These are phyloP conservation scores for Gerris lacustris DNA, from an alignment of 2,888 invertebrate genomes.

Conservation along the genomic window DNA sequence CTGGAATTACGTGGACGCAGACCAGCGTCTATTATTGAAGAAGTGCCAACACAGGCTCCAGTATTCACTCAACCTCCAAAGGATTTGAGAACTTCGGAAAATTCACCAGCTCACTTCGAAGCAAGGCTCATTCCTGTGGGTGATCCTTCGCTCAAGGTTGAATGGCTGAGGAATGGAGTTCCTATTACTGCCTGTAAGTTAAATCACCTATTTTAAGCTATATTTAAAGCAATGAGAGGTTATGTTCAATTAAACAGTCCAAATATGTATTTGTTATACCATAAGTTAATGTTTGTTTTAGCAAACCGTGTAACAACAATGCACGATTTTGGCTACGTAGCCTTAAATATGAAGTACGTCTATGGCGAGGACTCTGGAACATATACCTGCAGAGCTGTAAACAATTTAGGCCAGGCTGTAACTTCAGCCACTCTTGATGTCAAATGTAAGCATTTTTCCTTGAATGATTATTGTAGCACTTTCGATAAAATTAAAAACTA, in stretches of 20 bases:
- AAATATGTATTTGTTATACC: no score
- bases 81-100: conserved; percentile 74
- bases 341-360: conserved; percentile 84
- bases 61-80: conserved; percentile 85
- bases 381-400: conserved; percentile 85
- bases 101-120: conserved; percentile 87
- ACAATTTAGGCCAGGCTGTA: conserved; percentile 87
- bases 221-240: no score
- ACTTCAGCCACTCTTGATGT: conserved; percentile 85
- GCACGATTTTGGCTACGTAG: conserved; percentile 97
- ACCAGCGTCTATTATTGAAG: conserved; percentile 56
- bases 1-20: conserved; percentile 69
- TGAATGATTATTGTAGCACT: neutral
- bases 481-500: no score
- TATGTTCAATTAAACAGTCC: no score
- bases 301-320: conserved; percentile 85
- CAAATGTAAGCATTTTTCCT: conserved; percentile 51
- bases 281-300: conserved; percentile 33
- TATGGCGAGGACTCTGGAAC: conserved; percentile 94
- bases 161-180: conserved; percentile 86
- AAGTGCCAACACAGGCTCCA: conserved; percentile 72
- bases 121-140: conserved; percentile 88
- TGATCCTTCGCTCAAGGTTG: conserved; percentile 80
- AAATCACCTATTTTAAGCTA: neutral
- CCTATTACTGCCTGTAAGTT: conserved; percentile 74